Evolutionary conservation across 2,888 invertebrate species (phyloP).

Genomic region (Synanthedon formicaeformis): DNA sequence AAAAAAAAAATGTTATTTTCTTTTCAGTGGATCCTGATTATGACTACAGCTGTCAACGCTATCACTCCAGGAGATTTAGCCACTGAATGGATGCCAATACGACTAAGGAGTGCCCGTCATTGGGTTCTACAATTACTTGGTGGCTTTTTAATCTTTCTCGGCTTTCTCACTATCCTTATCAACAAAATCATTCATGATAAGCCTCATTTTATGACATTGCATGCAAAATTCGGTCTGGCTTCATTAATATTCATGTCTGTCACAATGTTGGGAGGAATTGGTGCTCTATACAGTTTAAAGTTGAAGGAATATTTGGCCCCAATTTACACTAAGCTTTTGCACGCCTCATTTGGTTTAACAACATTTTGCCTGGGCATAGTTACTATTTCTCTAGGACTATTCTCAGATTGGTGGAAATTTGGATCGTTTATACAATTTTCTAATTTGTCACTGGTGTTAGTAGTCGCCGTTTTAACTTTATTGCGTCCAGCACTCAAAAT

Average conservation of each 20-base stretch:
- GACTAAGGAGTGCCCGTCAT: constrained; percentile 57
- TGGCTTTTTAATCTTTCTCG: constrained; percentile 32
- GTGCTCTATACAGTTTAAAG: constrained; percentile 54
- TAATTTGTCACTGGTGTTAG: constrained; percentile 36
- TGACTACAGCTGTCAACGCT: constrained; percentile 61
- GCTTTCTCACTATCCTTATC: constrained; percentile 50
- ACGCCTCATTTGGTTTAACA: constrained; percentile 47
- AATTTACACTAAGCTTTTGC: constrained; percentile 55
- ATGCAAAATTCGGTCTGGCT: constrained; percentile 57
- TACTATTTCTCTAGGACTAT: constrained; percentile 47
- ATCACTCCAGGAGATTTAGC: constrained; percentile 60
- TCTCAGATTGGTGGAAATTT: constrained; percentile 52
- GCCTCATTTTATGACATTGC: constrained; percentile 45
- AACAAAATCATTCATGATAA: constrained; percentile 47
- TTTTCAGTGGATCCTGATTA: constrained; percentile 57
- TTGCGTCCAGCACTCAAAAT: constrained; percentile 55
- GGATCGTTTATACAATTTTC: constrained; percentile 46
- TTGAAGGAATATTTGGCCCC: constrained; percentile 56
- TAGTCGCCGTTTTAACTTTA: constrained; percentile 47
- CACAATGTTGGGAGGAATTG: constrained; percentile 55
- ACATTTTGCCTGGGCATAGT: constrained; percentile 52
- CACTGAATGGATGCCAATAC: constrained; percentile 66
- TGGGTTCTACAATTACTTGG: constrained; percentile 55
- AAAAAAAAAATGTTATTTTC: background rate
- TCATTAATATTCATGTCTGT: constrained; percentile 46